These are phyloP conservation scores for Lithophane semibrunnea DNA, from an alignment of 2,888 invertebrate genomes.

Conservation along the genomic window DNA sequence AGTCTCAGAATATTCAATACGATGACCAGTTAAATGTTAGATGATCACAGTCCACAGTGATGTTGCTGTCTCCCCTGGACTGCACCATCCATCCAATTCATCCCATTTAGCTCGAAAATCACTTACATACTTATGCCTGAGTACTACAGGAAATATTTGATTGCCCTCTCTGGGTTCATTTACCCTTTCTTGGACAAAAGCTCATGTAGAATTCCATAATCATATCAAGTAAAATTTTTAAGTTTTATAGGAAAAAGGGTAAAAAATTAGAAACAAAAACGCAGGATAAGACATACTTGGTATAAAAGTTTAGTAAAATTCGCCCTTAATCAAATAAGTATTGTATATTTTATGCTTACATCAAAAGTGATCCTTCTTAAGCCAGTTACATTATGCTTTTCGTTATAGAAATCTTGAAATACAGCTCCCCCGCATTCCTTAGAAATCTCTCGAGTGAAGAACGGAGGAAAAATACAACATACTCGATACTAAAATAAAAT, in stretches of 20 bases:
- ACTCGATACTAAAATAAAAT: constrained; percentile 68
- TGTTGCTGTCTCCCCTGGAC: neutral
- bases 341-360: constrained; percentile 56
- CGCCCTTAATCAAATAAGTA: too few species aligned
- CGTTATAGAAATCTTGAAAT: constrained; percentile 55
- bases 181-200: neutral
- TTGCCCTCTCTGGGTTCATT: too few species aligned
- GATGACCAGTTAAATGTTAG: neutral
- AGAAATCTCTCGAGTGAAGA: constrained; percentile 76
- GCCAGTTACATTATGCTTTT: constrained; percentile 69
- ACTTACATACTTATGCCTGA: neutral
- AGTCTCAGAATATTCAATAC: neutral
- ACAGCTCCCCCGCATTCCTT: constrained; percentile 74
- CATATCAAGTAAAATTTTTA: too few species aligned
- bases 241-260: too few species aligned
- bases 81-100: neutral
- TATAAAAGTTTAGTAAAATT: too few species aligned
- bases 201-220: too few species aligned
- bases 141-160: neutral
- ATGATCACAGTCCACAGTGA: neutral
- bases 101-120: neutral
- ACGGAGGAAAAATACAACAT: constrained; percentile 83
- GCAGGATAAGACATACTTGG: too few species aligned
- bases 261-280: too few species aligned
- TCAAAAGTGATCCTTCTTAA: constrained; percentile 58